Evolutionary conservation across 2,113 vertebrate genomes (phyloP).

Genomic region (Clarias macrocephalus): DNA sequence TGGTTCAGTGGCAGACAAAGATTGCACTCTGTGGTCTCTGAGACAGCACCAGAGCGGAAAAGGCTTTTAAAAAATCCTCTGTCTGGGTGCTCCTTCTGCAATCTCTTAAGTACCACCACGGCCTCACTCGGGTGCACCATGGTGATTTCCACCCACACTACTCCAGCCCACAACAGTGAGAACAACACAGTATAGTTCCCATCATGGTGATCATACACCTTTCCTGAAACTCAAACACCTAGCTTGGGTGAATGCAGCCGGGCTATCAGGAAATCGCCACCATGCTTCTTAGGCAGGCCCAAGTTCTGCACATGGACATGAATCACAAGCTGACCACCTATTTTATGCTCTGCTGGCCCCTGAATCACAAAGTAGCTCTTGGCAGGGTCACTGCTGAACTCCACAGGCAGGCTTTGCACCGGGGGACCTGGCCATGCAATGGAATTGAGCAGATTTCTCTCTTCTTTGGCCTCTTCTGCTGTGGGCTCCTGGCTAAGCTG

Average conservation of each 20-base stretch:
- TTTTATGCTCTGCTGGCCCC: constrained; percentile 62
- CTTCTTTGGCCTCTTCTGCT: constrained; percentile 77
- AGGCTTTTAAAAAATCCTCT: constrained; percentile 91
- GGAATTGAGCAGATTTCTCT: constrained; percentile 79
- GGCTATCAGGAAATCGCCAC: constrained; percentile 90
- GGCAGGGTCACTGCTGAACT: constrained; percentile 80
- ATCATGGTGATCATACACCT: constrained; percentile 82
- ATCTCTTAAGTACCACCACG: constrained; percentile 78
- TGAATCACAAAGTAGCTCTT: constrained; percentile 85
- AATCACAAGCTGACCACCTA: constrained; percentile 84
- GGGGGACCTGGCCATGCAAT: constrained; percentile 78
- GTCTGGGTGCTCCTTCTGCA: constrained; percentile 84
- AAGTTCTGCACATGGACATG: constrained; percentile 86
- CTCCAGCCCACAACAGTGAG: constrained; percentile 86
- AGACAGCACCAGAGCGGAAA: constrained; percentile 83
- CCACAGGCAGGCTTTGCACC: constrained; percentile 59
- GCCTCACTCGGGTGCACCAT: constrained; percentile 92
- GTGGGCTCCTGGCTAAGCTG: constrained; percentile 77
- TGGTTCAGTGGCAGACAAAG: constrained; percentile 78
- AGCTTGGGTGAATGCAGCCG: constrained; percentile 82
- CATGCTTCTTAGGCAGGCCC: constrained; percentile 84
- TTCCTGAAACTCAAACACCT: constrained; percentile 83
- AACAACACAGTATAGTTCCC: constrained; percentile 87
- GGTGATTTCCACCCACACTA: constrained; percentile 78
- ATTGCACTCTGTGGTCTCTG: constrained; percentile 88